Evolutionary conservation across 2,797 vertebrate genomes (phyloP), one percentile per base, ranked within the genome.

Genomic region (Cynopterus sphinx): DNA sequence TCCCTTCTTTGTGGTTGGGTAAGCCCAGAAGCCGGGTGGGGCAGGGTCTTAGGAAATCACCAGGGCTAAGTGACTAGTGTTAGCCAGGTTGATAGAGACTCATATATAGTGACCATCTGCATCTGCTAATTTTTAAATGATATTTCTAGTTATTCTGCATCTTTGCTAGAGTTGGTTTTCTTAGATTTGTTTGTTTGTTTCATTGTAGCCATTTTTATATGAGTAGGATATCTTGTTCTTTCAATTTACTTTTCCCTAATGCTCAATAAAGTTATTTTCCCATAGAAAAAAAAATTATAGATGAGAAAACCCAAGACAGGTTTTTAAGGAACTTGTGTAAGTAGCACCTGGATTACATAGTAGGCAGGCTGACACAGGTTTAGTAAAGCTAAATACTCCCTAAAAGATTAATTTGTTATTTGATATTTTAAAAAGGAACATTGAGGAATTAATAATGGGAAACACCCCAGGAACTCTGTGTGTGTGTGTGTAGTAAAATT

Each of bases 381-480:
- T 94, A 70, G 12, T 70, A 63, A 77, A 92, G 33, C 24, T 65
- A 87, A n/a, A 28, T 53, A 9, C 17, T 19, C 11, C 46, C 21
- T 82, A 55, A 33, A 82, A 81, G 26, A n/a, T 12, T 31, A 78
- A 81, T 22, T 15, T 85, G 10, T 59, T 61, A 87, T 53, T 53
- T 90, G 49, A 22, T 77, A 57, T 92, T 70, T 95, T 26, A 31
- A 88, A 96, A 89, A 41, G 33, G 55, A 61, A 1, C n/a, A 77
- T 5, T 53, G 46, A 91, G 24, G 17, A 9, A 65, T 6, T 46
- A 24, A 51, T 53, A 9, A 46, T 28, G 33, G n/a, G 15, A 51
- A 81, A 75, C 4, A 49, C 2, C 0, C 12, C 1, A 28, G 26
- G 11, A 13, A 49, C 15, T 49, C 3, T 49, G 13, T 49, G 46